These are phyloP conservation scores for Drosophila vallismaia DNA, from an alignment of 2,888 invertebrate species.

Conservation along the genomic window DNA sequence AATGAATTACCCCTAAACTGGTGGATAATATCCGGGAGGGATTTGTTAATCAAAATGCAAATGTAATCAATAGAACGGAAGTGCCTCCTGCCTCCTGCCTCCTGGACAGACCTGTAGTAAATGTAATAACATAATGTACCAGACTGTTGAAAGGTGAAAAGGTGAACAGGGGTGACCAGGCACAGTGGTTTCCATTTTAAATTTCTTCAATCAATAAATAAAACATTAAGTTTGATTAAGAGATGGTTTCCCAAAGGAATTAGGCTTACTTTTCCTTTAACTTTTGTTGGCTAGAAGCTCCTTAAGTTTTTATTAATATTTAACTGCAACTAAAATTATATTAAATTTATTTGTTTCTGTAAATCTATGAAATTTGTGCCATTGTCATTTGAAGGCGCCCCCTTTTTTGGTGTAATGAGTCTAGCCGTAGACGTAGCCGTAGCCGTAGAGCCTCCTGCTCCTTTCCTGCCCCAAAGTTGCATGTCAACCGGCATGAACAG, in stretches of 20 bases:
- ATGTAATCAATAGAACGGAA: conserved; percentile 74
- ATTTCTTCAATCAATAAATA: background rate
- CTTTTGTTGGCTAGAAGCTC: background rate
- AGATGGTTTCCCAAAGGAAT: background rate
- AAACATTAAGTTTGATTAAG: background rate
- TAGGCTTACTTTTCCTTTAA: background rate
- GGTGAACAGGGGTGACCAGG: background rate
- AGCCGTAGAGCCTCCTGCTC: conserved; percentile 6
- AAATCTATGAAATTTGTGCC: background rate
- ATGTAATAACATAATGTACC: conserved; percentile 68
- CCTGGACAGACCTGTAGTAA: conserved; percentile 38
- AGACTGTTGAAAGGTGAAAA: conserved; percentile 14
- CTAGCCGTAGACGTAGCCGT: conserved; percentile 37
- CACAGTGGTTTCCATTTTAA: conserved; percentile 28
- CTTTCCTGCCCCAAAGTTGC: conserved; percentile 35
- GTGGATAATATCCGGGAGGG: background rate
- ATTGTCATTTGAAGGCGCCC: conserved; percentile 26
- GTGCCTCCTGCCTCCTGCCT: conserved; percentile 16
- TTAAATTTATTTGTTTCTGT: background rate
- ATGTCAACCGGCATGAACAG: conserved; percentile 45
- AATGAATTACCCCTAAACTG: conserved; percentile 1
- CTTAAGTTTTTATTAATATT: background rate
- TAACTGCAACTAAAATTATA: background rate
- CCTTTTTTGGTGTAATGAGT: conserved; percentile 20
- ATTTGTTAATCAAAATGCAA: conserved; percentile 71